Evolutionary conservation across 2,888 invertebrate genomes (phyloP).

Genomic region (Geotrupes spiniger): DNA sequence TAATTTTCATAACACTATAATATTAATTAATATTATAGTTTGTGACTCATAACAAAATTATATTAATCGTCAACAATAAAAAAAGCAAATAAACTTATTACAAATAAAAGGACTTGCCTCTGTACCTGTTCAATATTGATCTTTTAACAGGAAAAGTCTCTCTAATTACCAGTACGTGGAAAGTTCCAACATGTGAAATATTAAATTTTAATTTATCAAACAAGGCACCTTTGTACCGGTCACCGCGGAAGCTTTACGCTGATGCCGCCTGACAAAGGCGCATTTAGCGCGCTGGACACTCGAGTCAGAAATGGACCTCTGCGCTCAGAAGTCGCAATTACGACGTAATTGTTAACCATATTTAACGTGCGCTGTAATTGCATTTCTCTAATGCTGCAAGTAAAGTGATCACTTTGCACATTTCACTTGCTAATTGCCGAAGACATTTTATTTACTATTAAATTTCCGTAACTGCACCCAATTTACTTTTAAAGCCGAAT

Average conservation of each 20-base stretch:
- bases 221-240: neutral
- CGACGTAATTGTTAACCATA: conserved; percentile 27
- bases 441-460: conserved; percentile 19
- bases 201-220: conserved; percentile 15
- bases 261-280: conserved; percentile 26
- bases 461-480: conserved; percentile 6
- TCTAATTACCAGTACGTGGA: too few species aligned
- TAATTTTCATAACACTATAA: too few species aligned
- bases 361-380: conserved; percentile 29
- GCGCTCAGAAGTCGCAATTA: conserved; percentile 7
- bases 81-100: too few species aligned
- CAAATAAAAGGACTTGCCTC: too few species aligned
- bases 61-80: too few species aligned
- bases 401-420: conserved; percentile 30
- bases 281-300: conserved; percentile 29
- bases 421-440: conserved; percentile 20
- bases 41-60: too few species aligned
- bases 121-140: too few species aligned
- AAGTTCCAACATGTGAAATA: conserved; percentile 4
- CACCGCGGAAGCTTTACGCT: conserved; percentile 18
- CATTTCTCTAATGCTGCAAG: conserved; percentile 31
- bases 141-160: too few species aligned
- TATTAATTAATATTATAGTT: too few species aligned
- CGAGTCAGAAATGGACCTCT: conserved; percentile 11
- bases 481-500: too few species aligned